Percentiles rank a stretch among this genome's conserved stretches.
phyloP scores from a whole-genome alignment of 1,140 invertebrate genomes.

The Saccostrea echinata region DNA sequence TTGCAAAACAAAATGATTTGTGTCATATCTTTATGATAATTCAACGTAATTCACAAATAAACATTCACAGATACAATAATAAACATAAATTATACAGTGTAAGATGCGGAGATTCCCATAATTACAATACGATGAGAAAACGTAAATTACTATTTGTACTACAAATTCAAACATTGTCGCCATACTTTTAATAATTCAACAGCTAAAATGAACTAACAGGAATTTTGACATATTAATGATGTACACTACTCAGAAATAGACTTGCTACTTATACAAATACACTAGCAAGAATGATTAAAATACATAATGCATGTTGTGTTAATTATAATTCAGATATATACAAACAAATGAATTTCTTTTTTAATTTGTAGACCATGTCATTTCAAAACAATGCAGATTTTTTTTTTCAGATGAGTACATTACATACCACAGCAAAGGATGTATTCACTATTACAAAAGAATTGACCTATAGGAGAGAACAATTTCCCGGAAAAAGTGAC shows the following conservation, averaged over 20 bases:
- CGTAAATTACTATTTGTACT: background rate
- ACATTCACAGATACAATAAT: background rate
- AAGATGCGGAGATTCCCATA: background rate
- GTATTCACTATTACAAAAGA: too few relatives aligned
- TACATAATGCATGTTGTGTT: background rate
- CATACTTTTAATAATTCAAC: background rate
- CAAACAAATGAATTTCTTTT: too few relatives aligned
- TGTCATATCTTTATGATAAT: conserved; percentile 5
- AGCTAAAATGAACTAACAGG: background rate
- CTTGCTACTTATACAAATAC: conserved; percentile 2
- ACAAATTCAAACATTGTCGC: conserved; percentile 30
- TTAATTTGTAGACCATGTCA: too few relatives aligned
- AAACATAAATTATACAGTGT: background rate
- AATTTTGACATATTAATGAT: background rate
- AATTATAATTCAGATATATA: background rate
- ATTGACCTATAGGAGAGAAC: too few relatives aligned
- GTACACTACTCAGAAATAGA: background rate
- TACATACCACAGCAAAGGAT: too few relatives aligned
- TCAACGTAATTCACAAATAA: background rate
- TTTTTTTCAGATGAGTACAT: too few relatives aligned
- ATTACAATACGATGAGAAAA: background rate
- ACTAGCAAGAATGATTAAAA: background rate
- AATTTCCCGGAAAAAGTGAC: too few relatives aligned
- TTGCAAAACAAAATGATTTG: background rate
- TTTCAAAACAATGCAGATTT: too few relatives aligned